Conservation (phyloP, 2,113 vertebrate genomes). For the Platysternon megacephalum region DNA sequence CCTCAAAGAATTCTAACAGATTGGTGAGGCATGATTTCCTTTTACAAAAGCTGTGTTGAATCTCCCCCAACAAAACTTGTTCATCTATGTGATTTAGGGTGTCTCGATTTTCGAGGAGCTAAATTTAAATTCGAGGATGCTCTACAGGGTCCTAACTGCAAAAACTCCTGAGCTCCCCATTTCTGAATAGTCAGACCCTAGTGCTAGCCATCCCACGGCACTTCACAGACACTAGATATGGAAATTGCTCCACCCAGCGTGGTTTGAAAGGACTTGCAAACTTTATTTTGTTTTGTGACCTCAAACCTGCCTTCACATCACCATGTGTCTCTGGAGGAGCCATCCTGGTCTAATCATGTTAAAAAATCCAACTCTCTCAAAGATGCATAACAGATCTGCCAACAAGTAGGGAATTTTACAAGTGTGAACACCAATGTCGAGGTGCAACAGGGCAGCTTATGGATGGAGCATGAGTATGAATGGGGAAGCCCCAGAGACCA, state of each 20-base stretch:
- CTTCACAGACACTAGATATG: neutral
- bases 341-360: neutral
- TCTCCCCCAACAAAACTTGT: too few relatives aligned
- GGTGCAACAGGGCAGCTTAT: neutral
- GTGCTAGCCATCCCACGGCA: neutral
- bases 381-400: neutral
- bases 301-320: neutral
- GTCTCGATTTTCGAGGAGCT: neutral
- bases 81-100: too few relatives aligned
- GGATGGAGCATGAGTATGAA: neutral
- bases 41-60: too few relatives aligned
- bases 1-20: too few relatives aligned
- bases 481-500: neutral
- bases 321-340: neutral
- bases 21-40: too few relatives aligned
- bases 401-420: neutral
- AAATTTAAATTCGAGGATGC: fast-evolving
- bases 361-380: neutral
- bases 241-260: neutral
- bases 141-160: neutral
- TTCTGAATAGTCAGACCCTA: neutral
- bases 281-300: neutral
- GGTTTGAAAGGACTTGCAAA: neutral
- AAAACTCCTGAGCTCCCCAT: neutral
- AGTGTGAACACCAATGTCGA: neutral